Percentiles rank a stretch among this genome's conserved stretches.
Evolutionary conservation across 1,140 invertebrate species (phyloP).

Genomic region (Drosophila kikkawai): DNA sequence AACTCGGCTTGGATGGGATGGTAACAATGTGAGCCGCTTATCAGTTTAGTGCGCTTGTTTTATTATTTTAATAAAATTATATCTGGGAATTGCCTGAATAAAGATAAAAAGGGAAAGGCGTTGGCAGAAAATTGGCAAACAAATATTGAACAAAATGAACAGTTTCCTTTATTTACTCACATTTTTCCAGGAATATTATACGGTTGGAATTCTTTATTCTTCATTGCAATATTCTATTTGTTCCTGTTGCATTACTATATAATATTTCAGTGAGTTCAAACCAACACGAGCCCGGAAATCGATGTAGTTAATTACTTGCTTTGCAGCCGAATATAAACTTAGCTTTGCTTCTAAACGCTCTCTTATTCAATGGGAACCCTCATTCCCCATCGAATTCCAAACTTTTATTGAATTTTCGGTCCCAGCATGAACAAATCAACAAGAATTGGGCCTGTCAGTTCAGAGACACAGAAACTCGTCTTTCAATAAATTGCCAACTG

Average conservation of each 20-base stretch:
- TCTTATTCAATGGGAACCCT: neutral
- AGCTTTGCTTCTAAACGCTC: slow-evolving; percentile 4
- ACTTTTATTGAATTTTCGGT: slow-evolving; percentile 33
- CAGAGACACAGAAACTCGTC: slow-evolving; percentile 26
- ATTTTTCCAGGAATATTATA: neutral
- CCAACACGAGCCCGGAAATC: neutral
- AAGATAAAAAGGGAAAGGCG: neutral
- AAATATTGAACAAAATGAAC: neutral
- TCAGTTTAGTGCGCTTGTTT: slow-evolving; percentile 21
- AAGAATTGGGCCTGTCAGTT: slow-evolving; percentile 41
- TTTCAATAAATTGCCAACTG: slow-evolving; percentile 39
- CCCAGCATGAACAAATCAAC: slow-evolving; percentile 27
- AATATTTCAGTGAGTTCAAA: neutral
- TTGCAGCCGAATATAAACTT: neutral
- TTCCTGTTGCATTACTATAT: too few relatives aligned
- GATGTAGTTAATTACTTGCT: neutral
- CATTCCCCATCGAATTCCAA: neutral
- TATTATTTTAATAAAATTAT: slow-evolving; percentile 32
- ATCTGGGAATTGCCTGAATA: neutral
- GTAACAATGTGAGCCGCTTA: slow-evolving; percentile 38
- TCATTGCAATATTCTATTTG: neutral
- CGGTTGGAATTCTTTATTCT: too few relatives aligned
- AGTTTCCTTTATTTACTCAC: too few relatives aligned
- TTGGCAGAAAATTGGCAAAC: neutral
- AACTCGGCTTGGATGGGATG: neutral